Percentiles rank a stretch among this genome's conserved stretches.
phyloP scores from a whole-genome alignment of 2,797 vertebrate species.

The Alca torda region DNA sequence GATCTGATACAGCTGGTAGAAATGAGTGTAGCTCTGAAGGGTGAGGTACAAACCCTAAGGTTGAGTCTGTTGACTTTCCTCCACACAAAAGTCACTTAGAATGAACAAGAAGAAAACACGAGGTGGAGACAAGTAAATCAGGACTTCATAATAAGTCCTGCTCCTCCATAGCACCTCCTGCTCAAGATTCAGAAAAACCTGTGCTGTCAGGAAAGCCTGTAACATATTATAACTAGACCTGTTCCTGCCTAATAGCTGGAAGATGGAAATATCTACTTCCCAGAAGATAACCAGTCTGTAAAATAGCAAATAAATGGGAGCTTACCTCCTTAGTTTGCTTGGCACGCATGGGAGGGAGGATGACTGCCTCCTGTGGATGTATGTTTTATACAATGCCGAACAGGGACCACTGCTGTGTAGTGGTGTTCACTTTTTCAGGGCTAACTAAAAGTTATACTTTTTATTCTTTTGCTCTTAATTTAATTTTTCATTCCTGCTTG shows the following conservation, averaged over 20 bases:
- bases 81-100: not conserved
- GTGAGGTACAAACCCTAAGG: not conserved
- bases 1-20: not conserved
- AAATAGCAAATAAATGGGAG: not conserved
- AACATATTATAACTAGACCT: not conserved
- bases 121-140: not conserved
- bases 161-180: not conserved
- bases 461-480: not conserved
- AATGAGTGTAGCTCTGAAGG: not conserved
- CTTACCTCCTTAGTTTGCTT: not conserved
- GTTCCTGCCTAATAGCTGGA: not conserved
- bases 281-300: not conserved
- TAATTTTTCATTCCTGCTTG: not conserved
- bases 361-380: not conserved
- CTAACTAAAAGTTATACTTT: not conserved
- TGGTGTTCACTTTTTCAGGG: not conserved
- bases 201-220: not conserved
- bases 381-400: not conserved
- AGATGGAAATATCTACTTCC: not conserved
- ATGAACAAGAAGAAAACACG: not conserved
- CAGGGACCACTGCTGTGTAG: not conserved
- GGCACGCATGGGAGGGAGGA: not conserved
- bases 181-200: not conserved
- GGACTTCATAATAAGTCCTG: not conserved
- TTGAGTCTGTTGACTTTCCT: not conserved